Conservation (phyloP, 2,113 vertebrate species). For the Osmerus eperlanus region DNA sequence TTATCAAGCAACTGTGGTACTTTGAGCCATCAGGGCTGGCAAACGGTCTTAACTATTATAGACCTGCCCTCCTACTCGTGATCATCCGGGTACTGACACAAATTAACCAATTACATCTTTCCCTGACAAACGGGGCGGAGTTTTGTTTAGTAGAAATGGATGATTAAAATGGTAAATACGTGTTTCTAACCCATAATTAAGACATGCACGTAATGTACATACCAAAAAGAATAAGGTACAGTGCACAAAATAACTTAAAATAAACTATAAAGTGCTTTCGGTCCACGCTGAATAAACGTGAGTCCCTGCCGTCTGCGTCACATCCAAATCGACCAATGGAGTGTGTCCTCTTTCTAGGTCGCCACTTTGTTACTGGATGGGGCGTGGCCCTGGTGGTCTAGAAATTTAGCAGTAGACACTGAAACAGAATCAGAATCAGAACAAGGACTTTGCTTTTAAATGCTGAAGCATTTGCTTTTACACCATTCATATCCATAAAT, state of each 20-base stretch:
- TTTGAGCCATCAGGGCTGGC: slow-evolving; percentile 20
- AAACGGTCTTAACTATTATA: not conserved
- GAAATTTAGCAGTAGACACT: not conserved
- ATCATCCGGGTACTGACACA: slow-evolving; percentile 26
- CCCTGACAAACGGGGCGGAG: slow-evolving; percentile 17
- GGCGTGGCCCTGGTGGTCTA: not conserved
- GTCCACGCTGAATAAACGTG: slow-evolving; percentile 53
- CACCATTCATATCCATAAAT: not conserved
- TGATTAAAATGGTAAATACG: not conserved
- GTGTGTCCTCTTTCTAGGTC: slow-evolving; percentile 9
- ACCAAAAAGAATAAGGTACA: not conserved
- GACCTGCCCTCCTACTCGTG: slow-evolving; percentile 6
- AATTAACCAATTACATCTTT: slow-evolving; percentile 25
- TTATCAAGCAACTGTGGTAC: not conserved
- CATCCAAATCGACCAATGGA: slow-evolving; percentile 21
- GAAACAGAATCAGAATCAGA: not conserved
- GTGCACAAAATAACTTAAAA: not conserved
- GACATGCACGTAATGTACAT: not conserved
- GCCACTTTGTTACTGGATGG: not conserved
- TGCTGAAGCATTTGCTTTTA: too few species aligned
- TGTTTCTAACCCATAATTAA: not conserved
- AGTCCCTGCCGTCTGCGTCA: slow-evolving; percentile 25
- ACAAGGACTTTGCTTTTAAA: not conserved
- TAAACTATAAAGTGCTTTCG: not conserved
- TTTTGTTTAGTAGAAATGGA: not conserved